These are phyloP conservation scores for Aleiodes testaceus DNA, from an alignment of 2,888 invertebrate genomes.

Conservation along the genomic window DNA sequence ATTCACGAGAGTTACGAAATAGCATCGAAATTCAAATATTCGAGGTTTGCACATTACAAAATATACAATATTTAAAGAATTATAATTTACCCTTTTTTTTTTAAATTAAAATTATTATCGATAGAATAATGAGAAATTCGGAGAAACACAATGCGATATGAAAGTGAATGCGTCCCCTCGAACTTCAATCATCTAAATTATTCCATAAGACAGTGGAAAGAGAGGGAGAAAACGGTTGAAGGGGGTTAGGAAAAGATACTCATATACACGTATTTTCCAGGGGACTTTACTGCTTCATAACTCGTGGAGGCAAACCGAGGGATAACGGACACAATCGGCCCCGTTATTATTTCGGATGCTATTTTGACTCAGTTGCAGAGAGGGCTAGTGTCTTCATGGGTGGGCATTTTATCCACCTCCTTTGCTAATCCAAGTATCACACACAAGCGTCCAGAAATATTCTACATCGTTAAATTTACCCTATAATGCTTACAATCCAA, in stretches of 20 bases:
- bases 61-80: no score
- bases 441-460: slow-evolving; percentile 70
- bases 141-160: slow-evolving; percentile 52
- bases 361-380: slow-evolving; percentile 63
- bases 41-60: background rate
- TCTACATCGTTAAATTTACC: slow-evolving; percentile 70
- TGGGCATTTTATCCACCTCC: slow-evolving; percentile 56
- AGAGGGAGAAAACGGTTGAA: slow-evolving; percentile 37
- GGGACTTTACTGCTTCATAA: slow-evolving; percentile 70
- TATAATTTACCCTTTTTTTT: no score
- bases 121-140: slow-evolving; percentile 51
- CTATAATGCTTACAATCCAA: slow-evolving; percentile 50
- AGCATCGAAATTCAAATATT: slow-evolving; percentile 4
- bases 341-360: slow-evolving; percentile 72
- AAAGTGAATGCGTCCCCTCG: slow-evolving; percentile 57
- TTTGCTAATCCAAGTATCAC: slow-evolving; percentile 51
- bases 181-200: slow-evolving; percentile 70
- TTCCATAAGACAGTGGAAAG: slow-evolving; percentile 65
- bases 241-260: slow-evolving; percentile 44
- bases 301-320: slow-evolving; percentile 54
- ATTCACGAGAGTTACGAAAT: slow-evolving; percentile 38
- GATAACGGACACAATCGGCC: slow-evolving; percentile 67
- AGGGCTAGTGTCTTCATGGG: slow-evolving; percentile 62
- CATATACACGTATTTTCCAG: slow-evolving; percentile 27
- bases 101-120: background rate